Conservation (phyloP, 1,140 invertebrate species). For the Listronotus bonariensis region DNA sequence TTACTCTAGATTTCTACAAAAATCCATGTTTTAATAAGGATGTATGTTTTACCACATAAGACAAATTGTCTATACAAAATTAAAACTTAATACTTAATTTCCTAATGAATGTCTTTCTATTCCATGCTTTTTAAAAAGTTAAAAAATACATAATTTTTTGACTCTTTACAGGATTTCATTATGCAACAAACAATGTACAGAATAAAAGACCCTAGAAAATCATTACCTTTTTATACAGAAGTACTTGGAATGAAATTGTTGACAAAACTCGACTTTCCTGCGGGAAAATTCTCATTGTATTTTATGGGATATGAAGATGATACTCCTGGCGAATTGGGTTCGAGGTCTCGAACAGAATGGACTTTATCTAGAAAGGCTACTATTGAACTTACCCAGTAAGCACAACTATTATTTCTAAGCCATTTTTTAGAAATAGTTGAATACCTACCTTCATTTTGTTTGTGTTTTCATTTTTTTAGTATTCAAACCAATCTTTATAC, state of each 20-base stretch:
- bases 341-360: constrained; percentile 72
- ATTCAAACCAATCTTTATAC: no score
- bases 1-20: no score
- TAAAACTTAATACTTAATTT: neutral
- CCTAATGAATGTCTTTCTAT: neutral
- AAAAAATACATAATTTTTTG: constrained; percentile 12
- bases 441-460: no score
- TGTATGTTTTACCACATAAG: neutral
- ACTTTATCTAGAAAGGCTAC: constrained; percentile 84
- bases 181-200: constrained; percentile 97
- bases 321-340: constrained; percentile 61
- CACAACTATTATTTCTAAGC: constrained; percentile 31
- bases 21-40: neutral
- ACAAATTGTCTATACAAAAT: constrained; percentile 1
- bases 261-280: constrained; percentile 86
- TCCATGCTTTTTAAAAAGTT: neutral
- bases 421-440: no score
- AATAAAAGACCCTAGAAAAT: constrained; percentile 87
- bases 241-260: constrained; percentile 90
- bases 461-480: no score
- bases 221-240: constrained; percentile 87
- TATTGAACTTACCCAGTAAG: constrained; percentile 90
- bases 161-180: constrained; percentile 74
- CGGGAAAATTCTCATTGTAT: constrained; percentile 89
- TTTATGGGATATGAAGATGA: constrained; percentile 89